A percentile compares a stretch with the other conserved stretches of the same genome.
Conservation (phyloP, 2,797 vertebrate species). For the Graptemys geographica region DNA sequence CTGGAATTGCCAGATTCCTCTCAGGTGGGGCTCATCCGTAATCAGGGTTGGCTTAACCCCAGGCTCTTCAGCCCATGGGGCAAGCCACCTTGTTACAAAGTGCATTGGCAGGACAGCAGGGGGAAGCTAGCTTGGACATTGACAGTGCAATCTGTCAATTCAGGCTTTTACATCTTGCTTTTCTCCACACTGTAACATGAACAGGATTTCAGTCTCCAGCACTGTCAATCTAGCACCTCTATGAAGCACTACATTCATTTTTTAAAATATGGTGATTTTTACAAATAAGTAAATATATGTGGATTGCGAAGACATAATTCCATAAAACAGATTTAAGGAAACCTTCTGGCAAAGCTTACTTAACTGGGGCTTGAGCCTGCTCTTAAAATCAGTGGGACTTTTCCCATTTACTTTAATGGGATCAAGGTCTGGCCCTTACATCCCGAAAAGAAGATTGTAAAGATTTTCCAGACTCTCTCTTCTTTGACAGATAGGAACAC, state of each 20-base stretch:
- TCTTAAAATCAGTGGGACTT: slow-evolving; percentile 37
- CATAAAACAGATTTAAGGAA: neutral
- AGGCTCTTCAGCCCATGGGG: neutral
- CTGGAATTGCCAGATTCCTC: too few relatives aligned
- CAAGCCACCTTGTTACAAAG: neutral
- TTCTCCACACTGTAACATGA: neutral
- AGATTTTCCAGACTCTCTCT: neutral
- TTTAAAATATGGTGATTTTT: neutral
- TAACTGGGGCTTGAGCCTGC: neutral
- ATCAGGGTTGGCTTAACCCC: too few relatives aligned
- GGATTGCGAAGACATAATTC: neutral
- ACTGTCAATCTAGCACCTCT: slow-evolving; percentile 9
- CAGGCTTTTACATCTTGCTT: neutral
- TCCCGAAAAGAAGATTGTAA: neutral
- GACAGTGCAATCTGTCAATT: neutral
- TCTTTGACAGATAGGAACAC: neutral
- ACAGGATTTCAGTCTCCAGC: slow-evolving; percentile 3
- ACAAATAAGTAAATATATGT: neutral
- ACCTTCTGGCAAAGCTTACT: neutral
- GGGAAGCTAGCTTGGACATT: neutral
- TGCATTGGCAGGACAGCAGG: neutral
- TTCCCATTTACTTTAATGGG: neutral
- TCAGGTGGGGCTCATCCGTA: neutral
- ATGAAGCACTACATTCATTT: neutral
- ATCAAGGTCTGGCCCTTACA: neutral